phyloP scores from a whole-genome alignment of 2,888 invertebrate genomes.

The Rhamphomyia laevipes region DNA sequence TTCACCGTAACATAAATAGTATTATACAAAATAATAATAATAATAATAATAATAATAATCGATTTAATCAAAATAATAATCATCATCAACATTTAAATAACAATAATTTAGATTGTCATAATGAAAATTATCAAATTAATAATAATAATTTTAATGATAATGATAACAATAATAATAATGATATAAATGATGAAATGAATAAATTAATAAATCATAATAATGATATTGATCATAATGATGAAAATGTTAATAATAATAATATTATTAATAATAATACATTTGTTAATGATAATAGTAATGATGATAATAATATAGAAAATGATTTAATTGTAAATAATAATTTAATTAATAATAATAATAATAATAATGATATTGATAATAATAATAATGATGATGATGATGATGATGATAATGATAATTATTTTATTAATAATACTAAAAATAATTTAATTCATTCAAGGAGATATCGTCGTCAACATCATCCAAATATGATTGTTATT shows the following conservation, averaged over 20 bases:
- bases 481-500: constrained; percentile 5
- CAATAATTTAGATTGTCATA: constrained; percentile 2
- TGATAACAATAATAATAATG: background rate
- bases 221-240: background rate
- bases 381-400: constrained; percentile 5
- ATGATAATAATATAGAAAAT: constrained; percentile 6
- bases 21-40: constrained; percentile 1
- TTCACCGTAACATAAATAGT: constrained; percentile 2
- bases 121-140: constrained; percentile 6
- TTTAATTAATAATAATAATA: constrained; percentile 6
- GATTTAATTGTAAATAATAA: constrained; percentile 9
- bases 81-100: constrained; percentile 3
- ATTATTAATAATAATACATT: background rate
- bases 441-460: background rate
- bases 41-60: constrained; percentile 6
- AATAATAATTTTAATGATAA: constrained; percentile 2
- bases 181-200: background rate
- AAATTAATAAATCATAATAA: background rate
- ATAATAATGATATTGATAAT: constrained; percentile 1
- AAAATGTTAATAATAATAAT: constrained; percentile 1
- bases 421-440: no score
- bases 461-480: background rate
- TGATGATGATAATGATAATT: constrained; percentile 3
- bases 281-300: constrained; percentile 1
- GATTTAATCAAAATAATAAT: constrained; percentile 1